Base-by-base conservation (phyloP, 2,797 vertebrate genomes). In the Pangasius sanitwongsei region DNA sequence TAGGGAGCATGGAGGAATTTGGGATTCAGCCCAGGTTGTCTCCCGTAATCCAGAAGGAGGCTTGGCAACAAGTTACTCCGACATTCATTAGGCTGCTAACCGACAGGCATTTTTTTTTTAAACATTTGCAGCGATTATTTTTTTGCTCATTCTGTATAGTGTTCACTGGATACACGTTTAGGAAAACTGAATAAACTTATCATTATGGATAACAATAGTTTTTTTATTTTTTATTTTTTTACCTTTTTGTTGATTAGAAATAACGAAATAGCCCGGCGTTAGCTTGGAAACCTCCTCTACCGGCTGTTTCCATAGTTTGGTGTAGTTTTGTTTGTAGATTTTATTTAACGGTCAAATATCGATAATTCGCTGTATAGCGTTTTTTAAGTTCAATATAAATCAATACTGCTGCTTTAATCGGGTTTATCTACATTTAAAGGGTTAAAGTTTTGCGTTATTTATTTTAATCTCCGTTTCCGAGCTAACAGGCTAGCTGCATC, bases 21-120 rank as follows among this genome's bases (percentile, higher is more conserved):
- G 16, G 34, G 23, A 55, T 28, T 59, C 25, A 82, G 3, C 67
- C 65, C 91, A 92, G 92, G 91, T 92, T 88, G 80, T 65, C 80
- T 59, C 65, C 53, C 5, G 41, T 82, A 85, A 84, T 88, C 85
- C 55, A 69, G 65, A 67, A 65, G 82, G 57, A 83, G 74, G 44
- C 77, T 88, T 82, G 89, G 90, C 83, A 91, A 90, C 89, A 75
- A 83, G 78, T 75, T 44, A 55, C 28, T 82, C 69, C 59, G 59
- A 86, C 53, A 88, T 75, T 78, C 25, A 61, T 72, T 63, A 41
- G 28, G 50, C 37, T 31, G 37, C 85, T 50, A 72, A 41, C 37
- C 85, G 34, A 28, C 50, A 23, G 18, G 57, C 6, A n/a, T 9
- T 34, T 63, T 75, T 57, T 15, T n/a, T n/a, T n/a, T n/a, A n/a